These are phyloP conservation scores for Eospalax fontanierii DNA, from an alignment of 2,797 vertebrate species.

Conservation along the genomic window DNA sequence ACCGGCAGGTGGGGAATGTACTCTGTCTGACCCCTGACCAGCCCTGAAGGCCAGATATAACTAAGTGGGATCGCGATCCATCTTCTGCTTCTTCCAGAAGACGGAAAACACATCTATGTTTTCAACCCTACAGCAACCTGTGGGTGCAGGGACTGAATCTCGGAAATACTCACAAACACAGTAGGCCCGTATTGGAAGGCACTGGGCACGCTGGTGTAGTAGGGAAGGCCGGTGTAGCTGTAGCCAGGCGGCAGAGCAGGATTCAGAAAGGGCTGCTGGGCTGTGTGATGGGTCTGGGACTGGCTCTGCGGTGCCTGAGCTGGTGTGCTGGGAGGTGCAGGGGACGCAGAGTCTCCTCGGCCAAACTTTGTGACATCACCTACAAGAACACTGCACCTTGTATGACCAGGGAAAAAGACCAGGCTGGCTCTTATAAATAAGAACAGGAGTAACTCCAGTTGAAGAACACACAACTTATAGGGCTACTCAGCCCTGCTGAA, in stretches of 20 bases:
- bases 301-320: constrained; percentile 94
- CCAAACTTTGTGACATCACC: constrained; percentile 98
- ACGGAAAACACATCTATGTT: not conserved
- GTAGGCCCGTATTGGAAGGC: constrained; percentile 98
- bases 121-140: not conserved
- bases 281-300: constrained; percentile 95
- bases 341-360: constrained; percentile 96
- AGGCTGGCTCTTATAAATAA: not conserved
- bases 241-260: constrained; percentile 96
- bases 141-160: not conserved
- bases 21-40: too few species aligned
- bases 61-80: not conserved
- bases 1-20: not conserved
- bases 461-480: not conserved
- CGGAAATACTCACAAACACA: constrained; percentile 93
- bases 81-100: not conserved
- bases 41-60: not conserved
- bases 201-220: constrained; percentile 95
- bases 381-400: constrained; percentile 79
- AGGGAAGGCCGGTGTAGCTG: constrained; percentile 97
- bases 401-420: not conserved
- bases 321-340: constrained; percentile 94
- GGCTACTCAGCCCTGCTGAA: not conserved
- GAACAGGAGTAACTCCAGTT: not conserved
- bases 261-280: constrained; percentile 97